Conservation (phyloP, 2,113 vertebrate genomes). For the Hemicordylus capensis region DNA sequence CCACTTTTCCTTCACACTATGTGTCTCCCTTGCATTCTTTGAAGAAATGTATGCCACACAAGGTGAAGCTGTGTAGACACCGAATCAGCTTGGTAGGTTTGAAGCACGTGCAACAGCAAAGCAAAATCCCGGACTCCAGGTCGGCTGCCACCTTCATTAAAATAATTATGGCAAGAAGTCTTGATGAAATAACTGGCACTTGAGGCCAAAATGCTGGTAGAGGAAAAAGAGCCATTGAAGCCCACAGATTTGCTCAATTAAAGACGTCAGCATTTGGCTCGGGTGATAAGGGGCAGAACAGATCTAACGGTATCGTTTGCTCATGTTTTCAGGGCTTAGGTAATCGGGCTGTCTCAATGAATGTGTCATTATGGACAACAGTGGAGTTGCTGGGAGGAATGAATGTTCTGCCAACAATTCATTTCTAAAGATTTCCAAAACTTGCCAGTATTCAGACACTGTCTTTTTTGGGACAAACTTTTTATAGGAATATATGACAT, state of each 20-base stretch:
- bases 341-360: not conserved
- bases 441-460: not conserved
- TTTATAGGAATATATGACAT: not conserved
- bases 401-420: constrained; percentile 17
- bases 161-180: constrained; percentile 4
- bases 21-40: not conserved
- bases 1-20: not conserved
- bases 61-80: not conserved
- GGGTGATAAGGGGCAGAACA: not conserved
- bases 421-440: constrained; percentile 25
- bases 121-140: not conserved
- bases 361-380: not conserved
- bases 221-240: not conserved
- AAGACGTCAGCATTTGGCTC: not conserved
- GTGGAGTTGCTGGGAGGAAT: not conserved
- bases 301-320: not conserved
- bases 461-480: not conserved
- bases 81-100: not conserved
- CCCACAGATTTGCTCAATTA: not conserved
- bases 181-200: not conserved
- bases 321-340: not conserved
- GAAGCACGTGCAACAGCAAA: not conserved
- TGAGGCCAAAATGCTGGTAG: not conserved
- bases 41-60: not conserved
- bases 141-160: not conserved